Conservation (phyloP, 2,113 vertebrate species). For the Hiodon alosoides region DNA sequence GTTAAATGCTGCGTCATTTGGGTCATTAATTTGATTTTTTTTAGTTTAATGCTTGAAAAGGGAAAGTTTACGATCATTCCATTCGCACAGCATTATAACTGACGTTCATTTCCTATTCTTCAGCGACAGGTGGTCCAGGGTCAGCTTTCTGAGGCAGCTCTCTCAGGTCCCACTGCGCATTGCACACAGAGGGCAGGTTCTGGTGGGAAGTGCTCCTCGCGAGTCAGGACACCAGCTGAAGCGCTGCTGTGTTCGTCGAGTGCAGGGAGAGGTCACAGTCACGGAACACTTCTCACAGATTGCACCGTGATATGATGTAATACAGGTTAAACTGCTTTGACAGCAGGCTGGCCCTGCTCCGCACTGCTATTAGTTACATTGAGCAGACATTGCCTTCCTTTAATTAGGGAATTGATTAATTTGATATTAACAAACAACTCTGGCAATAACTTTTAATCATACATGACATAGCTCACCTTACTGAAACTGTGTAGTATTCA, state of each 20-base stretch:
- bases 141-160: too few species aligned
- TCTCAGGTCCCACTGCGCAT: neutral
- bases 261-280: neutral
- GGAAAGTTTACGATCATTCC: too few species aligned
- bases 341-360: neutral
- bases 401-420: neutral
- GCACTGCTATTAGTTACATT: neutral
- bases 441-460: neutral
- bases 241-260: neutral
- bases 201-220: neutral
- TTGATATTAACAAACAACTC: slow-evolving; percentile 2
- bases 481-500: too few species aligned
- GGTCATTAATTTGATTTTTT: too few species aligned
- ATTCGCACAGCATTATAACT: too few species aligned
- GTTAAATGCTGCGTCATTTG: too few species aligned
- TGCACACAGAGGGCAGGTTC: too few species aligned
- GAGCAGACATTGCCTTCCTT: neutral
- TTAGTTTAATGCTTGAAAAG: too few species aligned
- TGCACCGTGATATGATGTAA: neutral
- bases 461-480: neutral
- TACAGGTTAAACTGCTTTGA: slow-evolving; percentile 3
- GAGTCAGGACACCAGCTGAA: neutral
- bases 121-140: too few species aligned
- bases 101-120: too few species aligned
- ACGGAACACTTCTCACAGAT: neutral